These are phyloP conservation scores for Acropora yongei DNA, from an alignment of 64 coral and sea anemone species.

Conservation along the genomic window DNA sequence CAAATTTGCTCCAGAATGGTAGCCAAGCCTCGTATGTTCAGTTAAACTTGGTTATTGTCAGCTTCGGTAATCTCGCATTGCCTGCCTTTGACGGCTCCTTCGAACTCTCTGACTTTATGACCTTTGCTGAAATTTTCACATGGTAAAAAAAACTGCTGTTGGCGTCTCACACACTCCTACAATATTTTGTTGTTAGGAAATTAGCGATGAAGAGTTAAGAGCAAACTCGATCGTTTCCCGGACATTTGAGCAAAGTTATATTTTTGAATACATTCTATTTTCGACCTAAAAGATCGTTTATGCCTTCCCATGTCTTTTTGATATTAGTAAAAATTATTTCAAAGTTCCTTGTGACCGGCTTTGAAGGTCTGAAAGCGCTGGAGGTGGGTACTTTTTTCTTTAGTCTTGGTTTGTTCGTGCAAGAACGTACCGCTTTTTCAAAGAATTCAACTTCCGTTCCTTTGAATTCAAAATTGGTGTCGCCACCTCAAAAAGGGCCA, in stretches of 20 bases:
- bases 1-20: conserved; percentile 52
- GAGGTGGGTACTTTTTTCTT: too few relatives aligned
- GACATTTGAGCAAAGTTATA: too few relatives aligned
- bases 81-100: too few relatives aligned
- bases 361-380: too few relatives aligned
- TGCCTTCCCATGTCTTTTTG: too few relatives aligned
- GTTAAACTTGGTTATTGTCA: conserved; percentile 22
- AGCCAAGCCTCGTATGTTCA: conserved; percentile 23
- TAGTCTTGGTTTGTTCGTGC: too few relatives aligned
- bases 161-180: background rate
- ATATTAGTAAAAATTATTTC: too few relatives aligned
- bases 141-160: background rate
- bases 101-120: too few relatives aligned
- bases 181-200: background rate
- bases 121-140: background rate
- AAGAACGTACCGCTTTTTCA: too few relatives aligned
- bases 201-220: conserved; percentile 36
- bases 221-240: background rate
- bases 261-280: background rate
- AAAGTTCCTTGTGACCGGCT: too few relatives aligned
- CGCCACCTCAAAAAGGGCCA: background rate
- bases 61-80: background rate
- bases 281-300: too few relatives aligned
- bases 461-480: background rate
- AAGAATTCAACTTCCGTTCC: too few relatives aligned